phyloP scores from a whole-genome alignment of 1,140 invertebrate genomes.

The Trichonephila clavata region DNA sequence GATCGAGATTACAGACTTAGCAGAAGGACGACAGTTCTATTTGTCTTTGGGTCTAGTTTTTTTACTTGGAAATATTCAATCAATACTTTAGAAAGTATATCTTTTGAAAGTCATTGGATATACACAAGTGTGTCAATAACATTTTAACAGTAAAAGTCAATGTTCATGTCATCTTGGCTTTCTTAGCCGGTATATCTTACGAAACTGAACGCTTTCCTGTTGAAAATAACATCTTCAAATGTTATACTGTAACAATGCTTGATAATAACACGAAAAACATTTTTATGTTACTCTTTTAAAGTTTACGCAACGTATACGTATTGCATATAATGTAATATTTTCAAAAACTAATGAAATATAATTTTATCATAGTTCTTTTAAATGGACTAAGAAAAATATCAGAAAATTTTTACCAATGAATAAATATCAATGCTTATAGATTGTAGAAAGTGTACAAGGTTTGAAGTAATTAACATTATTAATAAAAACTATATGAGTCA shows the following conservation, averaged over 20 bases:
- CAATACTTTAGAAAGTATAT: conserved; percentile 20
- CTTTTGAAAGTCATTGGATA: background rate
- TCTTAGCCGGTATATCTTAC: background rate
- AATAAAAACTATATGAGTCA: too few relatives aligned
- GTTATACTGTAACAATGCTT: background rate
- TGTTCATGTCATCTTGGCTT: background rate
- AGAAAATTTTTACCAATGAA: too few relatives aligned
- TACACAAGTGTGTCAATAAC: background rate
- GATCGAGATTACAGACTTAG: background rate
- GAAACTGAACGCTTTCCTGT: background rate
- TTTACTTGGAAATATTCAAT: background rate
- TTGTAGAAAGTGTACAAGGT: too few relatives aligned
- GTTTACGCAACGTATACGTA: too few relatives aligned
- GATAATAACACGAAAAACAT: background rate
- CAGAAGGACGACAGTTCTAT: background rate
- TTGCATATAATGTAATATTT: too few relatives aligned
- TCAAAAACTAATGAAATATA: too few relatives aligned
- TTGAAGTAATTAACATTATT: too few relatives aligned
- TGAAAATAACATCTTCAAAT: background rate
- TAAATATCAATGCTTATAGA: too few relatives aligned
- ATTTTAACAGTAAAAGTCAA: background rate
- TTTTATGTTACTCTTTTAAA: background rate
- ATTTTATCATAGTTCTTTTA: too few relatives aligned
- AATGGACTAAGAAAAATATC: too few relatives aligned
- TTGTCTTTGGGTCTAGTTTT: background rate